Evolutionary conservation across 2,113 vertebrate species (phyloP).

Genomic region (Coptodon bakossiorum): DNA sequence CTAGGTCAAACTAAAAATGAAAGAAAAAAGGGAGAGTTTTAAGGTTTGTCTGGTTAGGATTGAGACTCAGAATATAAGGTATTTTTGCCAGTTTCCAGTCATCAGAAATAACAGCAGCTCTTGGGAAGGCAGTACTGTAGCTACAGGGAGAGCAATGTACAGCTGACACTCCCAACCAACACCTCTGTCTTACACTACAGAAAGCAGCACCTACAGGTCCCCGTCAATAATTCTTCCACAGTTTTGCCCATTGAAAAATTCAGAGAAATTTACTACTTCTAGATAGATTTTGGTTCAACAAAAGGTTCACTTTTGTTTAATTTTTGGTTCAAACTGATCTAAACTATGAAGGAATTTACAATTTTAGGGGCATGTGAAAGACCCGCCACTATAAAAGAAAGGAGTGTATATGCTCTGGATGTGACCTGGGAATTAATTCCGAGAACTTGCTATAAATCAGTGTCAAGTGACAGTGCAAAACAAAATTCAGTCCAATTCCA

Average conservation of each 20-base stretch:
- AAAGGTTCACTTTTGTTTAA: neutral
- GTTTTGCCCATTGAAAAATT: neutral
- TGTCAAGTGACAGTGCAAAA: neutral
- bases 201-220: neutral
- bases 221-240: neutral
- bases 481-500: neutral
- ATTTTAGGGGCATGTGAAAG: neutral
- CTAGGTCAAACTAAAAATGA: neutral
- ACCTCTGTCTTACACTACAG: neutral
- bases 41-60: neutral
- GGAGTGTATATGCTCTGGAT: neutral
- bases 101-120: neutral
- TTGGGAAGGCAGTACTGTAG: neutral
- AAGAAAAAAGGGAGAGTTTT: neutral
- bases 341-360: neutral
- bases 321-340: neutral
- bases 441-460: neutral
- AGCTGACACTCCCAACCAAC: neutral
- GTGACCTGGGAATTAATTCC: neutral
- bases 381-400: neutral
- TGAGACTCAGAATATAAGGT: neutral
- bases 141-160: neutral
- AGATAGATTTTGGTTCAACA: neutral
- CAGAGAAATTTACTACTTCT: neutral
- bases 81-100: neutral